Conservation (phyloP, 2,888 invertebrate genomes). For the Andrena dorsata region DNA sequence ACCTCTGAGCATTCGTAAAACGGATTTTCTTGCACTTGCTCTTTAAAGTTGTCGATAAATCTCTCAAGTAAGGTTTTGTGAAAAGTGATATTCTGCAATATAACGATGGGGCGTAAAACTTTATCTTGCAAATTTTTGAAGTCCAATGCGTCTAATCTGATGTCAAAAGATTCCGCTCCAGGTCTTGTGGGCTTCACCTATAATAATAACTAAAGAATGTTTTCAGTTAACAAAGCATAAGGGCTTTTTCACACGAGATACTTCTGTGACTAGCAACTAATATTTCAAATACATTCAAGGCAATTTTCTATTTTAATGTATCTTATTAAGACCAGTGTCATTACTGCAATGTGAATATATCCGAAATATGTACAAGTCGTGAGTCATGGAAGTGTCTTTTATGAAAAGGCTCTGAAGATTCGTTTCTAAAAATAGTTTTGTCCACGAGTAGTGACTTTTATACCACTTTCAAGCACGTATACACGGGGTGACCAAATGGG, state of each 20-base stretch:
- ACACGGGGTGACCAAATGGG: no score
- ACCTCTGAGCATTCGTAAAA: conserved; percentile 87
- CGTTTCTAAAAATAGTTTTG: not conserved
- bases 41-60: conserved; percentile 93
- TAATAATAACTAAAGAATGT: conserved; percentile 10
- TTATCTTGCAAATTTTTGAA: conserved; percentile 92
- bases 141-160: conserved; percentile 92
- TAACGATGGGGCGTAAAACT: conserved; percentile 88
- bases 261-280: no score
- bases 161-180: conserved; percentile 88
- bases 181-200: conserved; percentile 88
- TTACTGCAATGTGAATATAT: no score
- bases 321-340: no score
- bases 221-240: conserved; percentile 47
- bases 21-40: conserved; percentile 90
- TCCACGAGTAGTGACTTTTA: not conserved
- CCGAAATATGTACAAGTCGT: no score
- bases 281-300: no score
- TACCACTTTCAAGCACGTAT: no score
- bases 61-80: conserved; percentile 93
- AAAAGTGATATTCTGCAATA: conserved; percentile 90
- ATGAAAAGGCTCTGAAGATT: not conserved
- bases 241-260: no score
- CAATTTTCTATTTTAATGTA: no score
- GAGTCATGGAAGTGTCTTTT: no score